Base-by-base conservation (phyloP, 2,113 vertebrate species). In the Ophiodon elongatus region DNA sequence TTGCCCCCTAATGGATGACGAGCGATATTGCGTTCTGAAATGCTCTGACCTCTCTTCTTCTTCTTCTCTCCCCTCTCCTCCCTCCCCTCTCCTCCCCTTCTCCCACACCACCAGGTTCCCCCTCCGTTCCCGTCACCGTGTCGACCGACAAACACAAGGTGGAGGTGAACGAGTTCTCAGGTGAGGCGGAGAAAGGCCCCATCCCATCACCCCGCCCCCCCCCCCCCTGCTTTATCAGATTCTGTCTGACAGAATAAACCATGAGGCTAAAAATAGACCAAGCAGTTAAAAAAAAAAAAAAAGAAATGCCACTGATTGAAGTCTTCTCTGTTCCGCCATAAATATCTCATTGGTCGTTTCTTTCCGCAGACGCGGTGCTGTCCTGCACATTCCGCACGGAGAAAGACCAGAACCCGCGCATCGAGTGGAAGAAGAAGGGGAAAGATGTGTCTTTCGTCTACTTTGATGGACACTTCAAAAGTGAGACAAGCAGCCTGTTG, bases 401-500 rank as follows among this genome's bases (percentile, higher is more conserved):
- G 41, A 94, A 45, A 25, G 96, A 95, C 3, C 82, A 65, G 17
- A 90, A 88, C 56, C 95, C 96, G 1, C 97, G 98, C 87, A 94
- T 98, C 76, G 98, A 99, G 87, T 99, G 98, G 98, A 99, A 99
- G 95, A 99, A 97, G 91, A 95, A 90, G 6, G 74, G 92, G 14
- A 91, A 80, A 6, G 94, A 94, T 11, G 94, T 98, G 37, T 97
- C 97, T 60, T 97, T 99, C 66, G 96, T 99, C 67, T 99, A 96
- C 93, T 99, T 93, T 43, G 83, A 94, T 0, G 94, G 92, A 68
- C 79, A 93, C 39, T 97, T 99, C 90, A 93, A 79, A 97, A 97
- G 98, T 99, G 87, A 87, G 79, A 63, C 47, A n/a, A n/a, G 25
- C 69, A 21, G 21, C 37, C 29, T 14, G 56, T 35, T 70, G 77